Base-by-base conservation (phyloP, 1,140 invertebrate genomes). In the Asbolus verrucosus region DNA sequence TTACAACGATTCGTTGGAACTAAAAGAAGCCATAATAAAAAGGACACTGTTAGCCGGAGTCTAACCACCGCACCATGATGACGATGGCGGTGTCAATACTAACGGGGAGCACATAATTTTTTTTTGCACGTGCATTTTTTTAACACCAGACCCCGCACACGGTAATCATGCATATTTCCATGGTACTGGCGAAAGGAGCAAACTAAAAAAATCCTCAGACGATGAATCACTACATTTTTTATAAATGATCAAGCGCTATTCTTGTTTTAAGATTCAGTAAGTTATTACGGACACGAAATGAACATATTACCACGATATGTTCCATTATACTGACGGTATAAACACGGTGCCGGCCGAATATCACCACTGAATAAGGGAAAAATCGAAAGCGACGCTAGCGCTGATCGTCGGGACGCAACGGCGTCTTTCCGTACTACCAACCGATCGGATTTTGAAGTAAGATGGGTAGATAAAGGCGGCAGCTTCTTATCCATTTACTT, bases 391-490 rank as follows among this genome's bases (percentile, higher is more conserved):
- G 68, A 63, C 27, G 41, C 16, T 16, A 61, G 60, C 68, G 68
- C 27, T 31, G 15, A 18, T 30, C 36, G 41, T 38, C 60, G 61
- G 59, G 61, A 43, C 60, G 68, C 60, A 63, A 33, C 60, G 60
- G 31, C 38, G 33, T 16, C 59, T 18, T 27, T 60, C 13, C 50
- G 15, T 24, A 36, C 27, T 66, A 19, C n/a, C 24, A 43, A 59
- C 41, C 15, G 30, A 67, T 67, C 50, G 65, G 54, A 67, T 67
- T 67, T 67, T 38, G 65, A 39, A 69, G 39, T 38, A 69, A 46
- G 67, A 61, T 27, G 21, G 67, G 36, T 27, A 65, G 67, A 69
- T 43, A 62, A 61, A 41, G 19, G 15, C 18, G 14, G 11, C 30
- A 13, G 36, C 36, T 36, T 18, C 13, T 62, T 60, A 60, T 60